Percentiles rank a stretch among this genome's conserved stretches.
Evolutionary conservation across 2,113 vertebrate genomes (phyloP).

Genomic region (Laticauda laticaudata): DNA sequence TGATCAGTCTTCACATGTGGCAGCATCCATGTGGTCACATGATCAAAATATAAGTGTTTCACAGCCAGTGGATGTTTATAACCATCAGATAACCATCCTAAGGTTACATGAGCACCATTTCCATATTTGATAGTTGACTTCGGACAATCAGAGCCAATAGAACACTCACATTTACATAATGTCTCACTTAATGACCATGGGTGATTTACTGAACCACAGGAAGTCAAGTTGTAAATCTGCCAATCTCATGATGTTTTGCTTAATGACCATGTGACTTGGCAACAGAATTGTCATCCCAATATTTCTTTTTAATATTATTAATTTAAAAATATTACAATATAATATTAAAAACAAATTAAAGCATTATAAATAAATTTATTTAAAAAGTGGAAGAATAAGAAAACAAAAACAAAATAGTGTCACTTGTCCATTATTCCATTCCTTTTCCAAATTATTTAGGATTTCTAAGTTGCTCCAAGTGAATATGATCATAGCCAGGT

Average conservation of each 20-base stretch:
- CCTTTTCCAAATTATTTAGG: not conserved
- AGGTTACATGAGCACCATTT: not conserved
- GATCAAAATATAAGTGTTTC: not conserved
- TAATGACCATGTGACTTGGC: not conserved
- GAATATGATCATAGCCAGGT: not conserved
- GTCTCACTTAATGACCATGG: not conserved
- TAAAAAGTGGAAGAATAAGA: not conserved
- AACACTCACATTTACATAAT: not conserved
- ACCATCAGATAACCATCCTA: not conserved
- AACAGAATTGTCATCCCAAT: not conserved
- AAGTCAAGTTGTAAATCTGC: not conserved
- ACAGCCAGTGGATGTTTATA: not conserved
- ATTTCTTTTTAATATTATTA: not conserved
- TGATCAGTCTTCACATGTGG: not conserved
- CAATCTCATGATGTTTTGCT: not conserved
- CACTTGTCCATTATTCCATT: not conserved
- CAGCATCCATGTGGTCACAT: not conserved
- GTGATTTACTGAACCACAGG: not conserved
- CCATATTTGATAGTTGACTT: not conserved
- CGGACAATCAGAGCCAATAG: not conserved
- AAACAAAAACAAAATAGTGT: not conserved
- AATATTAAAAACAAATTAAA: not conserved
- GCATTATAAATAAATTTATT: not conserved
- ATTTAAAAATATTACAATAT: not conserved
- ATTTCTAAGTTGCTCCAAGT: not conserved